Percentiles rank a stretch among this genome's conserved stretches.
Conservation (phyloP, 2,888 invertebrate species). For the Drosophila falleni region DNA sequence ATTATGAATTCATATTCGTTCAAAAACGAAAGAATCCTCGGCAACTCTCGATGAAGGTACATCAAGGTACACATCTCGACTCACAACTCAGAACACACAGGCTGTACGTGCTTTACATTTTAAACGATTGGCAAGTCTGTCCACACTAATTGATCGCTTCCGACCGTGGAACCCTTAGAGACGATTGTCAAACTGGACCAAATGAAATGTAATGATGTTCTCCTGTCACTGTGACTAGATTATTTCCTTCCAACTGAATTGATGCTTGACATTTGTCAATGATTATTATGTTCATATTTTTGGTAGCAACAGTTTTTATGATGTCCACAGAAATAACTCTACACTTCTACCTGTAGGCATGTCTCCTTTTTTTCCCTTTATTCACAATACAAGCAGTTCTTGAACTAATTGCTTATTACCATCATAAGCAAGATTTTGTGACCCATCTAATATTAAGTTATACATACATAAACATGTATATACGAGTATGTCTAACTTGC, state of each 20-base stretch:
- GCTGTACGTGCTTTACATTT: constrained; percentile 85
- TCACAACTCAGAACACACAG: constrained; percentile 84
- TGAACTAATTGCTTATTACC: constrained; percentile 25
- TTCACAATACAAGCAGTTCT: neutral
- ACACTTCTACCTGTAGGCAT: constrained; percentile 11
- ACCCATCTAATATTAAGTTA: constrained; percentile 1
- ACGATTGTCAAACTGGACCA: constrained; percentile 63
- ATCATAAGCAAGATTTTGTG: constrained; percentile 12
- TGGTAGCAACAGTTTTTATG: constrained; percentile 11
- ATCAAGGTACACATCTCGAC: constrained; percentile 46
- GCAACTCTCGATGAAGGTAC: constrained; percentile 13
- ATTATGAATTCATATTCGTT: constrained; percentile 78
- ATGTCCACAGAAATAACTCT: constrained; percentile 6
- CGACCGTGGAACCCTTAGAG: constrained; percentile 66
- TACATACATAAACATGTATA: neutral
- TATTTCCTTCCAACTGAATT: constrained; percentile 49
- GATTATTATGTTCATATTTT: constrained; percentile 50
- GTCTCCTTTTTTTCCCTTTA: neutral
- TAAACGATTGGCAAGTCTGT: constrained; percentile 78
- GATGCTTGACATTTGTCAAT: constrained; percentile 60
- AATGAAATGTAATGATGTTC: constrained; percentile 72
- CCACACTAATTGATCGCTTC: constrained; percentile 84
- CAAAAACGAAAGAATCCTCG: constrained; percentile 25
- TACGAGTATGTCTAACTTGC: neutral
- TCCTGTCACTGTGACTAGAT: constrained; percentile 68